Evolutionary conservation across 2,888 invertebrate species (phyloP), one percentile per base, ranked within the genome.

Genomic region (Mechanitis mazaeus): DNA sequence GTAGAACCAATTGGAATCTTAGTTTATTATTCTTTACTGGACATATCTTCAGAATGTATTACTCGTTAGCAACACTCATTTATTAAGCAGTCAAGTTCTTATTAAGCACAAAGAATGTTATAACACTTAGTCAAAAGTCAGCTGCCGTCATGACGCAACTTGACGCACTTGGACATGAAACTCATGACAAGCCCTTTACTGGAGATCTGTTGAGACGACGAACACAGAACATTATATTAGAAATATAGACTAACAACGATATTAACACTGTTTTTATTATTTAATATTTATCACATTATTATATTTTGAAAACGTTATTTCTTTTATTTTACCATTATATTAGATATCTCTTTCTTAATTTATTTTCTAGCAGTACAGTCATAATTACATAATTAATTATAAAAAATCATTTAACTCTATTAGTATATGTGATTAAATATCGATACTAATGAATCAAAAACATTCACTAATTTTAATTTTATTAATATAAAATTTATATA

Each of bases 81-180:
- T 55, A 20, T 31, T 50, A 28, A 47, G 38, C 3, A 63, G 45
- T 58, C 47, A 42, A 12, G 47, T 53, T 28, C 6, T 60, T 38
- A 45, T 60, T 33, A 58, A 42, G 55, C 57, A 58, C 35, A 53
- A 50, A 55, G 53, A 63, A 59, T 62, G 66, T 69, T 69, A 69
- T 69, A 67, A 66, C 53, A 63, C 47, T 66, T 64, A 61, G 54
- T 66, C 64, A 66, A 66, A 66, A 61, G 61, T 59, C 58, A 58
- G 53, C 59, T 66, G 63, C 55, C 47, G 59, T 55, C 57, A 61
- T 63, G 63, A 61, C 53, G 59, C 33, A 61, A 66, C 2, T 20
- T 20, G 20, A 11, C 45, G 60, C 56, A 38, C 56, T 57, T 55
- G 35, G 56, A 56, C 56, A 53, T 50, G 56, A 57, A 42, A 42